Evolutionary conservation across 2,888 invertebrate species (phyloP).

Genomic region (Macropis europaea): DNA sequence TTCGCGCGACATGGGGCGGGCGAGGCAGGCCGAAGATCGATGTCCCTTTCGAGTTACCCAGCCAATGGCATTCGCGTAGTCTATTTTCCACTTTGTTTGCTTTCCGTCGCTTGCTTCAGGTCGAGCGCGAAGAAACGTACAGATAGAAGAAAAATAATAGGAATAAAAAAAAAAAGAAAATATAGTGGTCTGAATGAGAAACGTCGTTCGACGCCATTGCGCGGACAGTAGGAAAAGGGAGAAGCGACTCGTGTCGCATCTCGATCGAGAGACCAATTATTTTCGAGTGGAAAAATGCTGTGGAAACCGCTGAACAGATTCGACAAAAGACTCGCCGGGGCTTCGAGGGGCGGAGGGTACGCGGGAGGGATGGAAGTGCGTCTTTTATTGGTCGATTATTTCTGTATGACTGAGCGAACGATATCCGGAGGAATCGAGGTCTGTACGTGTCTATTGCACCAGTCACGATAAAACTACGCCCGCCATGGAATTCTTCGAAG

Average conservation of each 20-base stretch:
- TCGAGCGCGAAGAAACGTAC: neutral
- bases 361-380: constrained; percentile 1
- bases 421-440: constrained; percentile 14
- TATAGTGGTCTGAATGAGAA: neutral
- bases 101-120: constrained; percentile 21
- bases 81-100: constrained; percentile 64
- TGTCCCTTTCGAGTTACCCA: constrained; percentile 57
- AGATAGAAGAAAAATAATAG: neutral
- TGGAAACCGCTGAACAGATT: constrained; percentile 23
- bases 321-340: constrained; percentile 1
- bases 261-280: constrained; percentile 52
- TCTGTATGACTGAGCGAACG: constrained; percentile 16
- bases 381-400: constrained; percentile 37
- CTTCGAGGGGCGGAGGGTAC: neutral
- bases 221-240: neutral
- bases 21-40: constrained; percentile 45
- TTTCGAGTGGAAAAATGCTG: constrained; percentile 41
- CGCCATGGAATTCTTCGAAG: constrained; percentile 2
- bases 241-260: constrained; percentile 27
- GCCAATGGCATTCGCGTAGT: constrained; percentile 51
- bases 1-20: neutral
- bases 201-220: neutral
- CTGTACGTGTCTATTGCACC: neutral
- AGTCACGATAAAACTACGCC: neutral
- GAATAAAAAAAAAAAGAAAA: neutral